phyloP scores from a whole-genome alignment of 1,140 invertebrate species.

The Anadara kagoshimensis region DNA sequence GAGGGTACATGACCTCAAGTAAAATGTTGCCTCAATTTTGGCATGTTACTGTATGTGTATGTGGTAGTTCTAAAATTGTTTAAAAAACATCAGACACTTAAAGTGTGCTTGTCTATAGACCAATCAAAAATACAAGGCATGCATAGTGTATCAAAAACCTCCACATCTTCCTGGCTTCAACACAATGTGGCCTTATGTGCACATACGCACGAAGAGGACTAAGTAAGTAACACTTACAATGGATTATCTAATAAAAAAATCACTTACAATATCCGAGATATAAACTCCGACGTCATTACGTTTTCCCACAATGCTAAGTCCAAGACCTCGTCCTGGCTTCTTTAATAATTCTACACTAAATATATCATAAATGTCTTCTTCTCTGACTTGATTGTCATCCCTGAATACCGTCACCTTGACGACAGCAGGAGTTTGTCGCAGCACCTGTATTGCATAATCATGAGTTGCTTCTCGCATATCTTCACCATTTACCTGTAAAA shows the following conservation, averaged over 20 bases:
- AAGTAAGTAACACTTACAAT: too few relatives aligned
- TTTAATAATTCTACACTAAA: constrained; percentile 93
- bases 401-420: constrained; percentile 93
- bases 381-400: constrained; percentile 77
- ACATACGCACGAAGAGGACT: too few relatives aligned
- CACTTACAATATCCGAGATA: constrained; percentile 93
- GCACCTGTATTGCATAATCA: constrained; percentile 80
- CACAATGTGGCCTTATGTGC: too few relatives aligned
- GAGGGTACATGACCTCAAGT: too few relatives aligned
- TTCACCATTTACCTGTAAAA: constrained; percentile 88
- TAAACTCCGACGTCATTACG: constrained; percentile 92
- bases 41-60: too few relatives aligned
- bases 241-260: not conserved
- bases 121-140: too few relatives aligned
- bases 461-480: constrained; percentile 94
- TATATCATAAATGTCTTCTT: constrained; percentile 84
- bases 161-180: too few relatives aligned
- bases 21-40: too few relatives aligned
- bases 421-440: constrained; percentile 78
- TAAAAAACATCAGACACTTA: too few relatives aligned
- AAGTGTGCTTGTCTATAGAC: too few relatives aligned
- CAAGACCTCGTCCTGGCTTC: constrained; percentile 94
- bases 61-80: too few relatives aligned
- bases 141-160: too few relatives aligned
- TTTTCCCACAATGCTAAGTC: constrained; percentile 91